These are phyloP conservation scores for Limnodromus scolopaceus DNA, from an alignment of 2,797 vertebrate species.

Conservation along the genomic window DNA sequence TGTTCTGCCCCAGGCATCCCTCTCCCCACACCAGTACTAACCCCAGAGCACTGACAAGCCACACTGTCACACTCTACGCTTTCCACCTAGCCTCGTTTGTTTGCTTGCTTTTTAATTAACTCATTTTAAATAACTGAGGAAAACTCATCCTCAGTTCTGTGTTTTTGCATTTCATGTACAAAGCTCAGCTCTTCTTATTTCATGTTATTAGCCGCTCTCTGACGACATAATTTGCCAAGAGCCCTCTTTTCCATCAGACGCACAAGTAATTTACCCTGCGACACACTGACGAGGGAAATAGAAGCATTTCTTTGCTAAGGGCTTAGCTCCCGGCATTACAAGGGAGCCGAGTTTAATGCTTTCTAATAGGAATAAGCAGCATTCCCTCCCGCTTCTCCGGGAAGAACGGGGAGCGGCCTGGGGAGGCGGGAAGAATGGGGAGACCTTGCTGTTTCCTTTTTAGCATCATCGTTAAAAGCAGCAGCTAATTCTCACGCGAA, in stretches of 20 bases:
- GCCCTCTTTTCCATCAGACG: constrained; percentile 1
- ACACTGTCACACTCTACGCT: accelerated
- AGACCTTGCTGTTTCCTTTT: not conserved
- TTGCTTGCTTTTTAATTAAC: not conserved
- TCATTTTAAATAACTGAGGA: not conserved
- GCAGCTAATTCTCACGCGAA: not conserved
- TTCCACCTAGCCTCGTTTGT: not conserved
- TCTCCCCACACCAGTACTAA: accelerated
- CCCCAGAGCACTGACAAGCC: not conserved
- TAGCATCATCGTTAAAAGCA: not conserved
- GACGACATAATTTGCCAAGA: not conserved
- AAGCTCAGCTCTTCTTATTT: not conserved
- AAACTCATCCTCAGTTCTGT: not conserved
- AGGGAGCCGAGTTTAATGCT: not conserved
- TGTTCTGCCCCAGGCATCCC: not conserved
- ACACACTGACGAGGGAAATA: not conserved
- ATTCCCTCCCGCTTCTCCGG: not conserved
- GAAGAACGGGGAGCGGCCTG: not conserved
- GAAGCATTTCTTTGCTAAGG: not conserved
- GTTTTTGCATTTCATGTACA: not conserved
- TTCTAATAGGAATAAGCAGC: not conserved
- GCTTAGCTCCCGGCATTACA: not conserved
- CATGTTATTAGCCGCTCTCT: not conserved
- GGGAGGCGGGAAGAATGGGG: not conserved
- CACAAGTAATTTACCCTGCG: not conserved